A percentile compares a stretch with the other conserved stretches of the same genome.
Evolutionary conservation across 1,140 invertebrate genomes (phyloP).

Genomic region (Camponotus vicinus): DNA sequence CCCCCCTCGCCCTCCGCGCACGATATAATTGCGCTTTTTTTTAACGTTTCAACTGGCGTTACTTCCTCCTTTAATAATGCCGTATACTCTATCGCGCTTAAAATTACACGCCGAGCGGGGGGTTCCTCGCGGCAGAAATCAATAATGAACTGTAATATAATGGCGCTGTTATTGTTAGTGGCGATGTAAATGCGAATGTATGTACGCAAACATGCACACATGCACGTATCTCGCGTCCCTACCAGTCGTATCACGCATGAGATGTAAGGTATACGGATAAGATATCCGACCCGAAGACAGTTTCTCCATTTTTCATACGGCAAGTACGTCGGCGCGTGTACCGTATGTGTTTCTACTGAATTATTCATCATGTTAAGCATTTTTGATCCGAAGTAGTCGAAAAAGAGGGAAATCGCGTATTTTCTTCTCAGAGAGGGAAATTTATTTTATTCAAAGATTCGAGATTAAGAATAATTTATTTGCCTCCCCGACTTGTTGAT

Average conservation of each 20-base stretch:
- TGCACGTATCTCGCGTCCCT: slow-evolving; percentile 44
- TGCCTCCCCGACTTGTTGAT: slow-evolving; percentile 27
- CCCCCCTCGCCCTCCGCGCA: background rate
- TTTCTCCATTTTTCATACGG: slow-evolving; percentile 54
- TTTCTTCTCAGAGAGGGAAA: background rate
- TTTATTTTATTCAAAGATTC: background rate
- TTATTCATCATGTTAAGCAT: slow-evolving; percentile 51
- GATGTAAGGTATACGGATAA: slow-evolving; percentile 27
- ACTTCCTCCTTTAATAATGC: slow-evolving; percentile 26
- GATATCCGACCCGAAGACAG: slow-evolving; percentile 47
- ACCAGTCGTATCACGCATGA: slow-evolving; percentile 28
- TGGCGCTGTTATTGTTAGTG: slow-evolving; percentile 68
- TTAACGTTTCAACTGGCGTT: slow-evolving; percentile 3
- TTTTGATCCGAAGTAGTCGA: slow-evolving; percentile 21
- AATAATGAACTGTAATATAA: slow-evolving; percentile 67
- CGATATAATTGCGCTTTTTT: slow-evolving; percentile 63
- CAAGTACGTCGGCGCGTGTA: background rate
- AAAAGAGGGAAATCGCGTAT: background rate
- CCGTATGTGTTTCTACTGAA: slow-evolving; percentile 26
- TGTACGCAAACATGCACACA: slow-evolving; percentile 33
- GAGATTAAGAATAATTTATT: slow-evolving; percentile 36
- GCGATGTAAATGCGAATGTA: slow-evolving; percentile 56
- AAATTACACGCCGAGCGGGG: slow-evolving; percentile 33
- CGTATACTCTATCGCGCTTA: slow-evolving; percentile 28
- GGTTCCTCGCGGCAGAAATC: slow-evolving; percentile 63